Conservation (phyloP, 2,797 vertebrate species). For the Macroramphosus scolopax region DNA sequence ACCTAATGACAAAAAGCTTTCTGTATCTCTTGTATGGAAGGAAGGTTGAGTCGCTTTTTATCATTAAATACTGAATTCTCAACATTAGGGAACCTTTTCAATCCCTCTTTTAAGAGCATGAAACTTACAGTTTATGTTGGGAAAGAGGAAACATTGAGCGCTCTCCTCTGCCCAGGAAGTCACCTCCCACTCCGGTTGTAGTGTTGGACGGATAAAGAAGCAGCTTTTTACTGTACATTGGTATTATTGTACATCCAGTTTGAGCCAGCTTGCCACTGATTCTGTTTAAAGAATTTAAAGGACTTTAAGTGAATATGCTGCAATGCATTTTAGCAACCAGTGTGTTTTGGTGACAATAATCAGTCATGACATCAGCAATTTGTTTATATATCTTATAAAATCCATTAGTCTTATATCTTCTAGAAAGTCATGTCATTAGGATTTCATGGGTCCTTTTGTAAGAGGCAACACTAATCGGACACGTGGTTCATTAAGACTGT, state of each 20-base stretch:
- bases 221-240: conserved; percentile 25
- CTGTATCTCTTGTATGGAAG: too few species aligned
- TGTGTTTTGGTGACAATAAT: too few species aligned
- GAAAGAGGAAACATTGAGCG: conserved; percentile 59
- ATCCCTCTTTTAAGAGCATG: conserved; percentile 30
- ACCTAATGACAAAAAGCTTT: too few species aligned
- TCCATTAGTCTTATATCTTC: too few species aligned
- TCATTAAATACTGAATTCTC: conserved; percentile 2
- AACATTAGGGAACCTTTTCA: conserved; percentile 15
- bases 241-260: conserved; percentile 15
- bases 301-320: conserved; percentile 2
- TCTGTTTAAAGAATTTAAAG: neutral
- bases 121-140: conserved; percentile 39
- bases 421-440: too few species aligned
- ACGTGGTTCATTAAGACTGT: too few species aligned
- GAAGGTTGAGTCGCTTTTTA: conserved; percentile 1
- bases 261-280: neutral
- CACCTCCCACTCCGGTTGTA: conserved; percentile 50
- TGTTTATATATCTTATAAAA: too few species aligned
- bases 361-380: too few species aligned
- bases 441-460: too few species aligned
- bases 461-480: too few species aligned
- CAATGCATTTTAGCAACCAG: conserved; percentile 3
- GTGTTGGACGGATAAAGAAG: conserved; percentile 59
- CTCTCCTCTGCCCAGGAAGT: conserved; percentile 62